Conservation (phyloP, 2,797 vertebrate genomes). For the Stomatorhinus walkeri region DNA sequence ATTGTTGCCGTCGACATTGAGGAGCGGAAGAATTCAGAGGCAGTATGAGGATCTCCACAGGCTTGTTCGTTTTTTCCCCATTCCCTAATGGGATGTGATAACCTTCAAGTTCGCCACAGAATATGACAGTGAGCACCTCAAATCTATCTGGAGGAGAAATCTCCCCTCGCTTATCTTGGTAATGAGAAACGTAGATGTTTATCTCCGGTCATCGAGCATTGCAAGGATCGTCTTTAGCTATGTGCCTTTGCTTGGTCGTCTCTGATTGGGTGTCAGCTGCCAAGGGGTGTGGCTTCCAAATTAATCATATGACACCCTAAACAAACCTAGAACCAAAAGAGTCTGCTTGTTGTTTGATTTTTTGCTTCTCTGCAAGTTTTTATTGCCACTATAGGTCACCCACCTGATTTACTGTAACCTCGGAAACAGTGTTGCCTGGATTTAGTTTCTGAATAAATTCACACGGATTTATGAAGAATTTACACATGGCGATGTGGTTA, state of each 20-base stretch:
- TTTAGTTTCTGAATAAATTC: neutral
- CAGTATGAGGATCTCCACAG: neutral
- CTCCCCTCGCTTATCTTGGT: slow-evolving; percentile 21
- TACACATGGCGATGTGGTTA: neutral
- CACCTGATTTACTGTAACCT: neutral
- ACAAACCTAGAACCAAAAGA: neutral
- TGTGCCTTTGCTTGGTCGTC: neutral
- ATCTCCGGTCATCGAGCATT: slow-evolving; percentile 17
- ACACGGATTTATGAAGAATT: neutral
- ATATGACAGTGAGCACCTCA: neutral
- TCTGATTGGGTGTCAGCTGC: neutral
- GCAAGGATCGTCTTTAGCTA: neutral
- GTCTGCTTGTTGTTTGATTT: neutral
- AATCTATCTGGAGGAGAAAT: slow-evolving; percentile 12
- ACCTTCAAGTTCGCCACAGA: slow-evolving; percentile 17
- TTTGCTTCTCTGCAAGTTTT: neutral
- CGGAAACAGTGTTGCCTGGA: neutral
- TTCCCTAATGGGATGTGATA: slow-evolving; percentile 13
- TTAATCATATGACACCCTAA: neutral
- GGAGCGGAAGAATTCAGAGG: neutral
- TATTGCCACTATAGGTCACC: neutral
- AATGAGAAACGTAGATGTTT: slow-evolving; percentile 22
- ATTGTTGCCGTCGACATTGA: slow-evolving; percentile 5
- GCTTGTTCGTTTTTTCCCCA: neutral
- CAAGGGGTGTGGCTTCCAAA: neutral